A percentile compares a stretch with the other conserved stretches of the same genome.
Evolutionary conservation across 2,113 vertebrate species (phyloP).

Genomic region (Otolemur garnettii): DNA sequence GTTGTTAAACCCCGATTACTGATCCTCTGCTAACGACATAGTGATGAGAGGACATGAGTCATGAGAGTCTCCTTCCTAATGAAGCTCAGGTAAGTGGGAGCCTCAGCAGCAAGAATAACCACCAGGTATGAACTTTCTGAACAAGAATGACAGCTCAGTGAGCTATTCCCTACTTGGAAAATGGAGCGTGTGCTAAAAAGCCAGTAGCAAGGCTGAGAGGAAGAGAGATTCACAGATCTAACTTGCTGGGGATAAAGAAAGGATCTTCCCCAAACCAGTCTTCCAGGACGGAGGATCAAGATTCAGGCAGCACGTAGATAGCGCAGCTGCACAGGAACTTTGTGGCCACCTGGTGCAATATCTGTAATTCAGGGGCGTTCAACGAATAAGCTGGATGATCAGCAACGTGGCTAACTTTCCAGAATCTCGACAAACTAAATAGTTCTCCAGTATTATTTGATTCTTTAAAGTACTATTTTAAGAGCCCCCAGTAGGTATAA

Average conservation of each 20-base stretch:
- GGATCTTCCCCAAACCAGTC: background rate
- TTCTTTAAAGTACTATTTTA: constrained; percentile 27
- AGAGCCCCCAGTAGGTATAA: background rate
- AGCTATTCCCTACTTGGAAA: background rate
- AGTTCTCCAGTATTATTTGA: background rate
- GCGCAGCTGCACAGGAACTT: background rate
- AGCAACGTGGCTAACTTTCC: background rate
- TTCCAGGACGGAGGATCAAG: background rate
- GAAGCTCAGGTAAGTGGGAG: background rate
- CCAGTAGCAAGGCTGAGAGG: background rate
- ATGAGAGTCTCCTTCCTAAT: background rate
- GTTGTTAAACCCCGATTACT: background rate
- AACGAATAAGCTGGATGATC: background rate
- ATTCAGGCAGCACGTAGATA: background rate
- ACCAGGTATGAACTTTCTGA: background rate
- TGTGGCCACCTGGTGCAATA: background rate
- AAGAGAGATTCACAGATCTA: background rate
- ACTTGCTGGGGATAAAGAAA: background rate
- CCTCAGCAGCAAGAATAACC: background rate
- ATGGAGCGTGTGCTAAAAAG: background rate
- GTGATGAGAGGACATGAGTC: background rate
- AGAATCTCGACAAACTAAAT: background rate
- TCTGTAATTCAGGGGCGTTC: background rate
- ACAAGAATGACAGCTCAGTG: background rate
- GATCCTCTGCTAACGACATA: background rate